Base-by-base conservation (phyloP, 1,140 invertebrate species). In the Wiebesia pumilae region DNA sequence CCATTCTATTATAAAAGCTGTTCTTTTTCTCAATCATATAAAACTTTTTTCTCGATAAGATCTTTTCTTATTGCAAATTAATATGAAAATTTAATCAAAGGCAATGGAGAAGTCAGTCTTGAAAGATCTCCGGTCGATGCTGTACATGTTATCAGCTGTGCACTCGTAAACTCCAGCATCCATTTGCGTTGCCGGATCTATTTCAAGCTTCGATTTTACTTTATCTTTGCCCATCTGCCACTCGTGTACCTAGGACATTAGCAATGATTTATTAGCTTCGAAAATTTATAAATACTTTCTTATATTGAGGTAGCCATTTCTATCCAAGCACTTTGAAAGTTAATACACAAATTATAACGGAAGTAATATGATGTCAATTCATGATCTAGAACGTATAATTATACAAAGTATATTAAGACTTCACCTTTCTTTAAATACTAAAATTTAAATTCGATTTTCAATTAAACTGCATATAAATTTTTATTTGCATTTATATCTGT, bases 161-260 rank as follows among this genome's bases (percentile, higher is more conserved):
- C 97, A 98, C 91, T 98, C 97, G 91, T 98, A 98, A 2, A 98
- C 96, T 14, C 97, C 97, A 21, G 97, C 97, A 92, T 98, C 97
- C 97, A 98, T 98, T 94, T 98, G 97, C 6, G 98, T 97, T 0
- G 97, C 97, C 16, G 98, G 98, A 92, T 98, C 98, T 80, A 98
- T 98, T 93, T 98, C 98, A 87, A 98, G 95, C 94, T 98, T 98
- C 12, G 97, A 98, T 93, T 98, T 98, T 10, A 98, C 96, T 88
- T 95, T 96, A 89, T 97, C 96, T 9, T 96, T 94, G n/a, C 95
- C 96, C 58, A 96, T 95, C 87, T 95, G 95, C 97, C 97, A 98
- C 92, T 98, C 97, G 91, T 98, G 97, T 47, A 98, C 96, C 97
- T 98, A 27, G 27, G 24, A 54, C 19, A 47, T 47, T 47, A 47